Conservation (phyloP, 2,113 vertebrate genomes). For the Hydrolagus affinis region DNA sequence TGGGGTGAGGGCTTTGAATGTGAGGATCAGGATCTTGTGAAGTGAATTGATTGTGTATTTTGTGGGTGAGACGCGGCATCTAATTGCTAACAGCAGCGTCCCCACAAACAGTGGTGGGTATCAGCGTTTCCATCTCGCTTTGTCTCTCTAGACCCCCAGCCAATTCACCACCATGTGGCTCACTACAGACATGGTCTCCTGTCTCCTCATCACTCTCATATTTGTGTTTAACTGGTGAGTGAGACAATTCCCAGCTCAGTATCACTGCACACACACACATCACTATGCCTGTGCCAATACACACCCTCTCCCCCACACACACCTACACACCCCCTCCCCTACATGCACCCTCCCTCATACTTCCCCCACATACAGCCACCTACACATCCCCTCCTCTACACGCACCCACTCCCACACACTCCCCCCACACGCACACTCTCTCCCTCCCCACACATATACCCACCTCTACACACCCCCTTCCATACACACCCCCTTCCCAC, state of each 20-base stretch:
- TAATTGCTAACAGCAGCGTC: too few species aligned
- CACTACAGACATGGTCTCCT: neutral
- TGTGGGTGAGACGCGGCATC: too few species aligned
- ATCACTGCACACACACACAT: neutral
- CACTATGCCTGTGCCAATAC: neutral
- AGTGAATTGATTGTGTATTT: too few species aligned
- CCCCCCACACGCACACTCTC: neutral
- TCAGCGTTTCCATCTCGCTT: too few species aligned
- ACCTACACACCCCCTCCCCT: too few species aligned
- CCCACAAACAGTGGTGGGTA: too few species aligned
- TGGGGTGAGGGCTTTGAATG: too few species aligned
- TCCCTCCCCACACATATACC: too few species aligned
- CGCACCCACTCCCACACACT: neutral
- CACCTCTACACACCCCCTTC: neutral
- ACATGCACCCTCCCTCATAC: neutral
- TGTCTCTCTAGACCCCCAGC: too few species aligned
- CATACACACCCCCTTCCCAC: neutral
- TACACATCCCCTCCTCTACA: neutral
- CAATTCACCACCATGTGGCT: neutral
- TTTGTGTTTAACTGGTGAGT: neutral
- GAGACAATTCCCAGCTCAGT: neutral
- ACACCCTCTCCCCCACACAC: neutral
- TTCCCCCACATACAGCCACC: neutral
- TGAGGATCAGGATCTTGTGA: too few species aligned
- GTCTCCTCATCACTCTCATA: neutral